A percentile compares a stretch with the other conserved stretches of the same genome.
These are phyloP conservation scores for Yponomeuta plumbellus DNA, from an alignment of 2,888 invertebrate species.

Conservation along the genomic window DNA sequence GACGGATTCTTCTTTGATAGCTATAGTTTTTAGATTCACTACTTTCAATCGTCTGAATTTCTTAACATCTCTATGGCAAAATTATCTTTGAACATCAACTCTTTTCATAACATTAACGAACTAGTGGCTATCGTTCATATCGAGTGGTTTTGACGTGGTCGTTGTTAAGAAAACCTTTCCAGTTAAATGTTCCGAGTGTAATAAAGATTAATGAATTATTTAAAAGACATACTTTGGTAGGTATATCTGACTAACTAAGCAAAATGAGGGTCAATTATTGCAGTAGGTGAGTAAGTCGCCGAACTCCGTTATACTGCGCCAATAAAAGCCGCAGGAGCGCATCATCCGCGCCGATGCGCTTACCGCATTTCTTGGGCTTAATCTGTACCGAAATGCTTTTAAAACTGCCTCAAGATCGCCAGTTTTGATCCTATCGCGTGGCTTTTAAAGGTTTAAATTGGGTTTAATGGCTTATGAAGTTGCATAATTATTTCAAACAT, in stretches of 20 bases:
- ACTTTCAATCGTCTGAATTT: no score
- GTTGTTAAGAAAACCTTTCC: no score
- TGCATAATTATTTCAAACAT: not conserved
- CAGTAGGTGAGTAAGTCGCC: not conserved
- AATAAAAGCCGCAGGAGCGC: slow-evolving; percentile 1
- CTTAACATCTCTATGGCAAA: no score
- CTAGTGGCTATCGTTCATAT: no score
- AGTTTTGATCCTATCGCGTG: not conserved
- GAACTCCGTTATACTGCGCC: not conserved
- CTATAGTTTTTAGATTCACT: no score
- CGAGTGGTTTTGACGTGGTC: no score
- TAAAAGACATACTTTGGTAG: not conserved
- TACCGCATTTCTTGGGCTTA: slow-evolving; percentile 1
- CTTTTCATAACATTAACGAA: no score
- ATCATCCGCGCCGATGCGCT: slow-evolving; percentile 1
- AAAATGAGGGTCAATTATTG: not conserved
- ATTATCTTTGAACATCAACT: no score
- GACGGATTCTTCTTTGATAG: no score
- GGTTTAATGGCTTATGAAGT: not conserved
- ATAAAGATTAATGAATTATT: no score
- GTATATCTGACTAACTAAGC: not conserved
- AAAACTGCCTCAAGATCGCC: not conserved
- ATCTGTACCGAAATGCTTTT: not conserved
- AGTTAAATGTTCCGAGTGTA: no score
- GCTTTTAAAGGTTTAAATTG: not conserved